Conservation (phyloP, 92 coral and sea anemone genomes). For the Porites cylindrica region DNA sequence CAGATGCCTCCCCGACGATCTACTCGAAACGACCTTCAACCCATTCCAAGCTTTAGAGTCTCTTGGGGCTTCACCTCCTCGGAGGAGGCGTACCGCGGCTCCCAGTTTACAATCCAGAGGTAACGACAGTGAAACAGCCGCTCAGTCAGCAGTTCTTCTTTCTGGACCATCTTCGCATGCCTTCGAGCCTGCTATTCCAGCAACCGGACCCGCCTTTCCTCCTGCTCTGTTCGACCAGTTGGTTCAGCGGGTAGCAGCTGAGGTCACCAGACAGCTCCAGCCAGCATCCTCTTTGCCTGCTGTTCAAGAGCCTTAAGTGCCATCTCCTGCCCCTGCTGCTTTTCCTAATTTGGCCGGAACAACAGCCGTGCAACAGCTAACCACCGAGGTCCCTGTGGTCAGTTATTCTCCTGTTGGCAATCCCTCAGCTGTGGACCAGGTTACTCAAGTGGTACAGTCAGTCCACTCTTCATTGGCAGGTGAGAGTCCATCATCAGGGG, state of each 20-base stretch:
- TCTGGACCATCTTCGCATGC: too few species aligned
- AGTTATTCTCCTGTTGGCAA: not conserved
- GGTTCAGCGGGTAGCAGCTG: too few species aligned
- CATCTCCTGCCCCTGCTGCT: too few species aligned
- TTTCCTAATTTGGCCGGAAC: too few species aligned
- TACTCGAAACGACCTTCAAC: constrained; percentile 26
- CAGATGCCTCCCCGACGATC: constrained; percentile 14
- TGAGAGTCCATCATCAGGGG: constrained; percentile 23
- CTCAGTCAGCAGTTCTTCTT: not conserved
- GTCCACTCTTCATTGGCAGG: constrained; percentile 47
- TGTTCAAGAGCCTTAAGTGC: too few species aligned
- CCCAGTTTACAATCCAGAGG: not conserved
- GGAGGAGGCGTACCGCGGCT: constrained; percentile 21
- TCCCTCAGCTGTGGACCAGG: too few species aligned
- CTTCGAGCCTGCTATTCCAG: too few species aligned
- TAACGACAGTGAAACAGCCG: constrained; percentile 9
- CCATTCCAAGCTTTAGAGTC: constrained; percentile 24
- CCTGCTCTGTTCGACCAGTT: too few species aligned
- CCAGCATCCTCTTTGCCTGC: too few species aligned
- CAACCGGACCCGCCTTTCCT: too few species aligned
- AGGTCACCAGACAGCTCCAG: too few species aligned
- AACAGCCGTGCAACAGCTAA: not conserved
- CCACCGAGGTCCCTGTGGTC: constrained; percentile 34
- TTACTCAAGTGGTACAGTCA: too few species aligned
- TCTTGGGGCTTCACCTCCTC: not conserved